Conservation (phyloP, 2,113 vertebrate genomes). For the Neogobius melanostomus region DNA sequence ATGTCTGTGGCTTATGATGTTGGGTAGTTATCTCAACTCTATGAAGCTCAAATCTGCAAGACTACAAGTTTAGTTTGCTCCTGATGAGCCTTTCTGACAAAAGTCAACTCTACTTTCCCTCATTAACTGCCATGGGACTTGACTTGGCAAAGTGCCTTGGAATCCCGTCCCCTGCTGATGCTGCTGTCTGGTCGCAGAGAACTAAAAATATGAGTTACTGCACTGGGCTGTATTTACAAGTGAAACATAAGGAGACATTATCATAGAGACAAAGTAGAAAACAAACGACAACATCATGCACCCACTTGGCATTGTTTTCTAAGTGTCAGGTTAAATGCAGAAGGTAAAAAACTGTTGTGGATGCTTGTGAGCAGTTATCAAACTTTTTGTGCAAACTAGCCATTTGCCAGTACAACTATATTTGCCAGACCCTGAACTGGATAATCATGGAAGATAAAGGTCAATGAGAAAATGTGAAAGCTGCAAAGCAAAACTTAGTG, state of each 20-base stretch:
- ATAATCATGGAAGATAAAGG: too few relatives aligned
- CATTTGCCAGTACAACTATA: too few relatives aligned
- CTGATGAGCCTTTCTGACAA: slow-evolving; percentile 12
- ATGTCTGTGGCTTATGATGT: background rate
- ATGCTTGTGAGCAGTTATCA: too few relatives aligned
- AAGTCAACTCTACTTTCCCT: slow-evolving; percentile 12
- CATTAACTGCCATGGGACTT: slow-evolving; percentile 18
- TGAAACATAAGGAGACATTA: background rate
- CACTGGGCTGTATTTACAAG: slow-evolving; percentile 8
- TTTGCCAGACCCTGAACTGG: too few relatives aligned
- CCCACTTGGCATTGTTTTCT: too few relatives aligned
- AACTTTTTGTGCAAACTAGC: too few relatives aligned
- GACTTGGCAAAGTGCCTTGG: slow-evolving; percentile 11
- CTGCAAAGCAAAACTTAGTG: too few relatives aligned
- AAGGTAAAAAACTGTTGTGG: too few relatives aligned
- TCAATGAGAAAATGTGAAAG: too few relatives aligned
- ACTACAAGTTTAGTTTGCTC: slow-evolving; percentile 11
- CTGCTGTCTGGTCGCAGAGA: background rate
- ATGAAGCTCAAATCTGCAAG: background rate
- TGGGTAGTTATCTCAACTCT: background rate
- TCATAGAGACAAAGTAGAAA: too few relatives aligned
- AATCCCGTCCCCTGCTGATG: slow-evolving; percentile 1
- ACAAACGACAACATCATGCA: too few relatives aligned
- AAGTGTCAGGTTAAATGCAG: too few relatives aligned
- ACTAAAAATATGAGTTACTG: slow-evolving; percentile 8